A percentile compares a stretch with the other conserved stretches of the same genome.
These are phyloP conservation scores for Microctonus brassicae DNA, from an alignment of 2,888 invertebrate species.

Conservation along the genomic window DNA sequence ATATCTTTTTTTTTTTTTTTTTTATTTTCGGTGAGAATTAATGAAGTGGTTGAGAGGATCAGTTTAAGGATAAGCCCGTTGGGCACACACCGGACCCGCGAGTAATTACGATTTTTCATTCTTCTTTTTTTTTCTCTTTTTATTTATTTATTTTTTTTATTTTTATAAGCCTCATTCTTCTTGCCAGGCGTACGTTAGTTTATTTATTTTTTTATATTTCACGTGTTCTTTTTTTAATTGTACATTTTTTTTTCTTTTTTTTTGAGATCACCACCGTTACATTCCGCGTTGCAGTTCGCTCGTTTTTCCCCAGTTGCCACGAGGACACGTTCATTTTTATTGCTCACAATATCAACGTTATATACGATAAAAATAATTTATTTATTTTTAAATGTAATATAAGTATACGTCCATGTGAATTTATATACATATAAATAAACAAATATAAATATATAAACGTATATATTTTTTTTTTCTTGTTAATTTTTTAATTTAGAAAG, in stretches of 20 bases:
- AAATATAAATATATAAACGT: not conserved
- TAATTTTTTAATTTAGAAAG: not conserved
- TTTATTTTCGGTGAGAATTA: not conserved
- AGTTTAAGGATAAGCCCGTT: not conserved
- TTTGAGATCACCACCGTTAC: conserved; percentile 43
- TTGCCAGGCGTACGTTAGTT: not conserved
- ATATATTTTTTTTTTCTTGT: not conserved
- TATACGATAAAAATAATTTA: conserved; percentile 3
- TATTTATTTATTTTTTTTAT: not conserved
- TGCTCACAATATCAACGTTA: not conserved
- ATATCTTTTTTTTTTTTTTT: not conserved
- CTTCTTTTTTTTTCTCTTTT: not conserved
- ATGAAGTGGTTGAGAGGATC: not conserved
- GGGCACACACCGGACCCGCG: not conserved
- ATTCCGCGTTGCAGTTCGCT: conserved; percentile 44
- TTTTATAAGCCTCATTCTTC: not conserved
- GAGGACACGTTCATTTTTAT: conserved; percentile 12
- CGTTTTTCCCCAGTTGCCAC: not conserved
- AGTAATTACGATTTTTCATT: not conserved
- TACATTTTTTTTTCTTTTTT: not conserved
- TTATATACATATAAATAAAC: not conserved
- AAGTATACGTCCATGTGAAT: too few relatives aligned
- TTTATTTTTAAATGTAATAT: not conserved
- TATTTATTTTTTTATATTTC: not conserved
- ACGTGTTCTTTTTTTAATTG: not conserved